Base-by-base conservation (phyloP, 2,888 invertebrate species). In the Aplocera efformata region DNA sequence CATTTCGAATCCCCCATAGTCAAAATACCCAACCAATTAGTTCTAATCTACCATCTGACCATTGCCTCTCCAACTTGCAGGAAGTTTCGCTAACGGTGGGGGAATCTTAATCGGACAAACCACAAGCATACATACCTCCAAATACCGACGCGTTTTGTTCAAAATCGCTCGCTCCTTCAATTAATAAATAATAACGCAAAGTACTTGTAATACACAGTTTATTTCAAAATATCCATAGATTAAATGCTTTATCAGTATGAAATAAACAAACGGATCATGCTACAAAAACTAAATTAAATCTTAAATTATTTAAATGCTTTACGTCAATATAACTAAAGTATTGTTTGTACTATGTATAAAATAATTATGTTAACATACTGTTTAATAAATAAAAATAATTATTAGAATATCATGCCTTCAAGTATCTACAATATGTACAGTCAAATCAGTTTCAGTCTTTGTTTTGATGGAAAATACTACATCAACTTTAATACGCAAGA, bases 171-270 rank as follows among this genome's bases (percentile, higher is more conserved):
- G n/a, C n/a, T n/a, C n/a, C n/a, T n/a, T n/a, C n/a, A n/a, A 3
- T 8, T 10, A 13, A 10, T 9, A 34, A 34, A 34, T 6, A 13
- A 36, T 36, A 25, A 23, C 7, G 36, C 29, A 25, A 41, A 37
- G 42, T 43, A 32, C 46, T 26, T 39, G 34, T 23, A 29, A 25
- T 45, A 41, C 38, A 43, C 47, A 50, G 47, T 50, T 48, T 51
- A 50, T 46, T 54, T 33, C 21, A 52, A 37, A 41, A 50, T 44
- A 49, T 44, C 39, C 21, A 40, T 63, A 61, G 62, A 67, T 65
- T 81, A 82, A 83, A 83, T 83, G 83, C 83, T 72, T 75, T 69
- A 66, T 52, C 67, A 61, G 64, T 65, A 71, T 60, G 70, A 67
- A 67, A 68, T 72, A 67, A 73, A 79, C 60, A 76, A 71, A 17